Evolutionary conservation across 2,113 vertebrate species (phyloP).

Genomic region (Gymnogyps californianus): DNA sequence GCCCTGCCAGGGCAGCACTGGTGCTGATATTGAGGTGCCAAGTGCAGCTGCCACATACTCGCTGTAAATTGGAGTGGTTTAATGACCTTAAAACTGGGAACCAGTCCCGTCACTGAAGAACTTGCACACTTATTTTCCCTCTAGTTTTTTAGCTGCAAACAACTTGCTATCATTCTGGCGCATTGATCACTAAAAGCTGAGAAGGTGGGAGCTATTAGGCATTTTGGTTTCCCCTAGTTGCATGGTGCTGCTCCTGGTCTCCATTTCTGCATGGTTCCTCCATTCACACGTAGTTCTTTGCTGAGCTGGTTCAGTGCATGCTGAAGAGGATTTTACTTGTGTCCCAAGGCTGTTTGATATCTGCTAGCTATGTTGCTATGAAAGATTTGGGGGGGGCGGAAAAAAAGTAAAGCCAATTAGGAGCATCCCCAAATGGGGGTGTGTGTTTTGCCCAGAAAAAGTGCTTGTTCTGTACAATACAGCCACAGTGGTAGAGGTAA

Average conservation of each 20-base stretch:
- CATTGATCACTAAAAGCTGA: not conserved
- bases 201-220: not conserved
- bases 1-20: not conserved
- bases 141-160: not conserved
- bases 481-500: not conserved
- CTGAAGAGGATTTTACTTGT: not conserved
- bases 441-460: not conserved
- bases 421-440: not conserved
- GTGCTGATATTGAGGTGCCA: not conserved
- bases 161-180: not conserved
- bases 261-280: not conserved
- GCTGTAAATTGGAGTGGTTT: not conserved
- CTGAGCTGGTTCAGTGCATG: not conserved
- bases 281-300: not conserved
- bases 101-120: not conserved
- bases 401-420: not conserved
- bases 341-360: not conserved
- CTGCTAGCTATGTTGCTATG: not conserved
- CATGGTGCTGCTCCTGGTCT: not conserved
- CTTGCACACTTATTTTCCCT: not conserved
- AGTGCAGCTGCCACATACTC: rapidly evolving
- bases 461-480: not conserved
- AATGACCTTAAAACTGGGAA: not conserved
- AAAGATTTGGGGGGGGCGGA: rapidly evolving
- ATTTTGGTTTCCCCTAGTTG: not conserved